Evolutionary conservation across 2,888 invertebrate genomes (phyloP), one percentile per base, ranked within the genome.

Genomic region (Trichogramma evanescens): DNA sequence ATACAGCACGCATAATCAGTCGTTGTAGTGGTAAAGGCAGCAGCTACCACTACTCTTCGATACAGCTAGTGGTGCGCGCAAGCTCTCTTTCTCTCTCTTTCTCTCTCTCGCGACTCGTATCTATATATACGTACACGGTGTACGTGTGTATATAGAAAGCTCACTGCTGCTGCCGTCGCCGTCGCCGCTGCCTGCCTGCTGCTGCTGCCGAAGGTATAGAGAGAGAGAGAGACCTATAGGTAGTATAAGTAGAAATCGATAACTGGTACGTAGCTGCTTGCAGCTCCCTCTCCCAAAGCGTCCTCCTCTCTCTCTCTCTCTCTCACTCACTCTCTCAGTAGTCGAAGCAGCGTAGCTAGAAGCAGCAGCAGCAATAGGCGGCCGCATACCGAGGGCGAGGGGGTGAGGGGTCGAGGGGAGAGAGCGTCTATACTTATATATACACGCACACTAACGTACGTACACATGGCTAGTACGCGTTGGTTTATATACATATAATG

Each of bases 171-270:
- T 2, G 26, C 26, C 26, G 26, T 26, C 26, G 26, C 26, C 26
- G 44, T 45, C 13, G 13, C 13, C 13, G 13, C 13, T 13, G 50
- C 45, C 41, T 46, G 10, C 46, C 42, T 55, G 50, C 43, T 9
- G 56, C 52, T 68, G 63, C 66, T 66, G 65, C 64, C 26, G 26
- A 26, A 26, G 26, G 26, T 26, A 26, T 26, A 26, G 26, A 26
- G 26, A 26, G 63, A 60, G 56, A 26, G 63, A 60, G 56, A 26
- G 26, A 50, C 56, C 49, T 56, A 50, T 50, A 61, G 57, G 60
- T 50, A 26, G 26, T 48, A 63, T 66, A 64, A 66, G 67, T 66
- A 66, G 67, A 64, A 67, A 67, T 67, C 66, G 66, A 67, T 67
- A 67, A 59, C 61, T 51, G 61, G 59, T 61, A 63, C 58, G 56